Evolutionary conservation across 2,113 vertebrate genomes (phyloP).

Genomic region (Pampusana beccarii): DNA sequence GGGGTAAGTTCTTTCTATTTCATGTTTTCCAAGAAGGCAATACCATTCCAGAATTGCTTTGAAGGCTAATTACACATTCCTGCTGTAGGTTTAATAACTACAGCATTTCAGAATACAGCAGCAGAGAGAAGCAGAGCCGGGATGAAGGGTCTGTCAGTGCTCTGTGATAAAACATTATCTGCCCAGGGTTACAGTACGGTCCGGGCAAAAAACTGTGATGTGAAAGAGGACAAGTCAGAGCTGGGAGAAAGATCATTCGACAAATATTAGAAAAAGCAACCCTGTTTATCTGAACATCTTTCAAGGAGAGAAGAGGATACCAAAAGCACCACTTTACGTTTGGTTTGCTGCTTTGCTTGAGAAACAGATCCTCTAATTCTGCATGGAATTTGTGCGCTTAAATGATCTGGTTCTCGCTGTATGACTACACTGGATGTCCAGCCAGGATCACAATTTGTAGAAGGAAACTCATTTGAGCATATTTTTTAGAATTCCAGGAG

Average conservation of each 20-base stretch:
- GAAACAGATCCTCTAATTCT: neutral
- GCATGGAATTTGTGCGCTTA: neutral
- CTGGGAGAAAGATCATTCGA: neutral
- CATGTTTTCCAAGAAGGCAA: slow-evolving; percentile 19
- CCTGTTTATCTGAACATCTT: neutral
- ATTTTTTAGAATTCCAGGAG: neutral
- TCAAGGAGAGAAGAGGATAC: neutral
- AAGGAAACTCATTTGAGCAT: neutral
- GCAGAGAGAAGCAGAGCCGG: neutral
- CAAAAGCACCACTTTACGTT: neutral
- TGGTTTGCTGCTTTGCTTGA: neutral
- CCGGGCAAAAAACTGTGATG: neutral
- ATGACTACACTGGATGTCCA: neutral
- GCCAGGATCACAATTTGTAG: neutral
- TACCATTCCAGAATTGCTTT: slow-evolving; percentile 15
- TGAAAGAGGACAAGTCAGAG: neutral
- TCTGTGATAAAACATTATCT: neutral
- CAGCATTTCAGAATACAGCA: slow-evolving; percentile 6
- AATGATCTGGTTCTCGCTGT: neutral
- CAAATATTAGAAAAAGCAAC: neutral
- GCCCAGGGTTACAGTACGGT: neutral
- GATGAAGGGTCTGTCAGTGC: neutral
- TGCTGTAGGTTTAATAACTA: neutral
- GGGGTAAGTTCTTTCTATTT: slow-evolving; percentile 12
- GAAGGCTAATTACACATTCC: slow-evolving; percentile 21